A percentile compares a stretch with the other conserved stretches of the same genome.
These are phyloP conservation scores for Suncus etruscus DNA, from an alignment of 2,113 vertebrate species.

Conservation along the genomic window DNA sequence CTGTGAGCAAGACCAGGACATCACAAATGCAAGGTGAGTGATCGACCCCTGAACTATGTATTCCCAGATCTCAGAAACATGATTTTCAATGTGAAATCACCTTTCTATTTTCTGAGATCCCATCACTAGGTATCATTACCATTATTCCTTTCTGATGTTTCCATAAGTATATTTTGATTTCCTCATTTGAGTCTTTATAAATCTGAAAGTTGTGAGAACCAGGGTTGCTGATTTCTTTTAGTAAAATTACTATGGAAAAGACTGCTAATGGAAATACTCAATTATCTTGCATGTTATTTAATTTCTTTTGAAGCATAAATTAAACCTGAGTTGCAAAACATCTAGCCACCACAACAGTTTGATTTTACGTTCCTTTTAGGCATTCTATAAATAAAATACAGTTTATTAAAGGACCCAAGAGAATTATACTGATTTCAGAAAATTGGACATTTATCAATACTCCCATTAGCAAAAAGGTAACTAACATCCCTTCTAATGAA, in stretches of 20 bases:
- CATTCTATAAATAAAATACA: constrained; percentile 91
- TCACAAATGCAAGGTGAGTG: too few relatives aligned
- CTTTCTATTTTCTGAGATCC: constrained; percentile 32
- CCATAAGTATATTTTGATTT: constrained; percentile 48
- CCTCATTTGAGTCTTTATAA: constrained; percentile 57
- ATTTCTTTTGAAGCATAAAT: constrained; percentile 5
- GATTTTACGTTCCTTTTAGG: constrained; percentile 84
- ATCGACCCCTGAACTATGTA: too few relatives aligned
- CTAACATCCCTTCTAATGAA: constrained; percentile 10
- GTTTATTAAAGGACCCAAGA: constrained; percentile 92
- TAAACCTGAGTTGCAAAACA: constrained; percentile 28
- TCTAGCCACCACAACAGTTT: background rate
- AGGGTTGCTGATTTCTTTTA: constrained; percentile 28
- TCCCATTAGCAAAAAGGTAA: constrained; percentile 92
- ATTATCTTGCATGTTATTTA: constrained; percentile 41
- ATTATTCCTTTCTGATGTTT: background rate
- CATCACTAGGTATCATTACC: background rate
- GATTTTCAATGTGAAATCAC: constrained; percentile 53
- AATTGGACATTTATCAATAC: constrained; percentile 94
- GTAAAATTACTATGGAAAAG: constrained; percentile 6
- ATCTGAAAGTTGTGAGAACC: background rate
- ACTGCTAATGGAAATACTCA: background rate
- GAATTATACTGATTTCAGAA: constrained; percentile 91
- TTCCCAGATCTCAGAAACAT: background rate
- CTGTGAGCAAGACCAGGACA: too few relatives aligned